Percentiles rank a stretch among this genome's conserved stretches.
phyloP scores from a whole-genome alignment of 2,113 vertebrate species.

The Alosa alosa region DNA sequence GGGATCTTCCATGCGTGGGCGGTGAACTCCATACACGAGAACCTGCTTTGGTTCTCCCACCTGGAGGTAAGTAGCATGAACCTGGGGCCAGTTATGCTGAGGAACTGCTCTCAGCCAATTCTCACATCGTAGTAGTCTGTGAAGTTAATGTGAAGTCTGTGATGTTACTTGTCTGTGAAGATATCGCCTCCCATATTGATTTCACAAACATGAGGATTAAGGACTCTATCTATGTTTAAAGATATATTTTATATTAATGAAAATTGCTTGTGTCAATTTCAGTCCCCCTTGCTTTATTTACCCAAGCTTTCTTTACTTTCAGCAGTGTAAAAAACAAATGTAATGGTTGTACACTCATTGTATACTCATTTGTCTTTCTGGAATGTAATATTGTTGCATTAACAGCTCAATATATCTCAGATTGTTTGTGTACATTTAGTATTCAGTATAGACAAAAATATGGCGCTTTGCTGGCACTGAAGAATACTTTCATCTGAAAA shows the following conservation, averaged over 20 bases:
- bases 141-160: neutral
- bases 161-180: neutral
- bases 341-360: neutral
- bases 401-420: neutral
- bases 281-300: neutral
- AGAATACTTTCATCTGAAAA: neutral
- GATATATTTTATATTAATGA: neutral
- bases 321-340: neutral
- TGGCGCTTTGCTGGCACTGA: neutral
- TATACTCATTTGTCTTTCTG: neutral
- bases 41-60: constrained; percentile 73
- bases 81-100: neutral
- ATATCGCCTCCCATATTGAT: neutral
- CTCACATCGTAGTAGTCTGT: neutral
- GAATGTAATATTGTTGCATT: neutral
- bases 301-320: neutral
- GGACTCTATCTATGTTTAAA: neutral
- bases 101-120: neutral
- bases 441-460: neutral
- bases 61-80: constrained; percentile 57
- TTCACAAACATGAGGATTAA: neutral
- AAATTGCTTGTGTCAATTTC: neutral
- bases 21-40: constrained; percentile 66
- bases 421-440: neutral
- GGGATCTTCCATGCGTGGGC: constrained; percentile 61